These are phyloP conservation scores for Diphyllodes magnificus DNA, from an alignment of 2,113 vertebrate species.

Conservation along the genomic window DNA sequence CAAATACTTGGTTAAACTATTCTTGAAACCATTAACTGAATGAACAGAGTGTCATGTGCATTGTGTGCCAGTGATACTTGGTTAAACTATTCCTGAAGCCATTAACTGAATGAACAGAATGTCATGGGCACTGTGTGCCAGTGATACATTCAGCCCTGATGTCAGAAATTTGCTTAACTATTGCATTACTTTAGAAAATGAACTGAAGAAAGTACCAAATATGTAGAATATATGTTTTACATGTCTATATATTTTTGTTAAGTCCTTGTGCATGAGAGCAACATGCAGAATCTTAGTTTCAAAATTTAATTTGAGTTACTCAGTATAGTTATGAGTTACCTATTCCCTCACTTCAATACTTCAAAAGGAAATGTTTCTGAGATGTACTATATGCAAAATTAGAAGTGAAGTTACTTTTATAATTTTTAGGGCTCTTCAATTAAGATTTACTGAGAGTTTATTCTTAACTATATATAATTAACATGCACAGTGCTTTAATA, in stretches of 20 bases:
- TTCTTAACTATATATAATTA: not conserved
- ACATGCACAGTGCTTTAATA: not conserved
- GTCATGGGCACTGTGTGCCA: not conserved
- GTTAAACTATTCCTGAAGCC: not conserved
- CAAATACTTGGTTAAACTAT: not conserved
- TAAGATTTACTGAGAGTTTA: not conserved
- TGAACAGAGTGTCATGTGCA: not conserved
- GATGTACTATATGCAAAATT: not conserved
- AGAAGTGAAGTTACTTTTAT: not conserved
- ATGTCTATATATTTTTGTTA: not conserved
- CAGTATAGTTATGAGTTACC: rapidly evolving
- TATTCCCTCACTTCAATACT: not conserved
- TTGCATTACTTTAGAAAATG: not conserved
- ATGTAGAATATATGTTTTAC: not conserved
- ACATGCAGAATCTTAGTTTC: not conserved
- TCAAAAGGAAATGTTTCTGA: not conserved
- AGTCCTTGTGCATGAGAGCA: not conserved
- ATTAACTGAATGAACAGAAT: not conserved
- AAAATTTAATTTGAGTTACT: not conserved
- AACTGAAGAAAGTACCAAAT: not conserved
- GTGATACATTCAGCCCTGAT: not conserved
- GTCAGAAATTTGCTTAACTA: not conserved
- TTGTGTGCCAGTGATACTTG: not conserved
- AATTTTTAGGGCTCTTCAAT: not conserved
- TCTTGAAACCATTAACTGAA: not conserved